Percentiles rank a stretch among this genome's conserved stretches.
These are phyloP conservation scores for Takifugu ocellatus DNA, from an alignment of 2,797 vertebrate species.

Conservation along the genomic window DNA sequence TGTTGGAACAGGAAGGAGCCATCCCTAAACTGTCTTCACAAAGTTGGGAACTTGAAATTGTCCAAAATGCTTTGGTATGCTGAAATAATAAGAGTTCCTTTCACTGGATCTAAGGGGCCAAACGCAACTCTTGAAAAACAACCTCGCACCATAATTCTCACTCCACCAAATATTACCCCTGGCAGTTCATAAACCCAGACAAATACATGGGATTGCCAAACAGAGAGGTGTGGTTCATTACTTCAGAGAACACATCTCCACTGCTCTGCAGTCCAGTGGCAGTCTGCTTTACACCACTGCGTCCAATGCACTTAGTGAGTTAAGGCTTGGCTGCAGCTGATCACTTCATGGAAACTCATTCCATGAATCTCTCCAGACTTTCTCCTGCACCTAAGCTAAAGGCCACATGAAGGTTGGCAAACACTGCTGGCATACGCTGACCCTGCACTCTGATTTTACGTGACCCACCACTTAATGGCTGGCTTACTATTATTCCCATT, in stretches of 20 bases:
- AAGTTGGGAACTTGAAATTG: neutral
- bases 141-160: neutral
- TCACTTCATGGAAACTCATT: too few relatives aligned
- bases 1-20: neutral
- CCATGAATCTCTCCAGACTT: too few relatives aligned
- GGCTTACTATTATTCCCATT: neutral
- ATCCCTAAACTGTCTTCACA: neutral
- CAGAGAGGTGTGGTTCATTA: neutral
- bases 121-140: neutral
- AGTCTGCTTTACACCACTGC: neutral
- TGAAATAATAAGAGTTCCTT: neutral
- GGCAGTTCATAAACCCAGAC: neutral
- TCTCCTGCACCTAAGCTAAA: neutral
- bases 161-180: neutral
- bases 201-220: neutral
- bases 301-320: neutral
- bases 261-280: too few relatives aligned
- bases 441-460: neutral
- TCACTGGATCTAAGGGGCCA: neutral
- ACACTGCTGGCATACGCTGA: too few relatives aligned
- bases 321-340: too few relatives aligned
- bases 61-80: neutral
- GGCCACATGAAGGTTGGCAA: neutral
- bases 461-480: neutral
- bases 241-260: too few relatives aligned